These are phyloP conservation scores for Plagodis pulveraria DNA, from an alignment of 2,888 invertebrate genomes.

Conservation along the genomic window DNA sequence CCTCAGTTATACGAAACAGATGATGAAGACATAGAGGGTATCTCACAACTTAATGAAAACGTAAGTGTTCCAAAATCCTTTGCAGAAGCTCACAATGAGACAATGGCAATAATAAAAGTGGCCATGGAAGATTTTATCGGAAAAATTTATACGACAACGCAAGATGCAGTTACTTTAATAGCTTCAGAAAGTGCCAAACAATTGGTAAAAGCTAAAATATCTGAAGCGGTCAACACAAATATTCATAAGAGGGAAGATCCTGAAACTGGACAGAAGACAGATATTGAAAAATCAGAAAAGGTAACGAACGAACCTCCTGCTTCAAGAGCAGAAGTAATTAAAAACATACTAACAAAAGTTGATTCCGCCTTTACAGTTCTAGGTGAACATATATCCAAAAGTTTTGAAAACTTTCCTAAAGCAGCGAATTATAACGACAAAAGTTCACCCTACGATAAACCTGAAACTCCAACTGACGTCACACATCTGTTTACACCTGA, in stretches of 20 bases:
- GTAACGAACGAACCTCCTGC: not conserved
- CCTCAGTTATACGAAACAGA: not conserved
- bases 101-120: slow-evolving; percentile 51
- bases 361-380: slow-evolving; percentile 46
- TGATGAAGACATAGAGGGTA: not conserved
- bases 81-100: slow-evolving; percentile 43
- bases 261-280: slow-evolving; percentile 29
- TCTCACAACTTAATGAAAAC: not conserved
- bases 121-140: slow-evolving; percentile 56
- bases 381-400: slow-evolving; percentile 32
- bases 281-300: slow-evolving; percentile 1
- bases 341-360: slow-evolving; percentile 41
- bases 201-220: slow-evolving; percentile 40
- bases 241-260: slow-evolving; percentile 9
- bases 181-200: slow-evolving; percentile 48
- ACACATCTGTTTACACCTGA: slow-evolving; percentile 14
- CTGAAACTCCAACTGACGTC: slow-evolving; percentile 26
- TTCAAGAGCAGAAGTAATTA: slow-evolving; percentile 16
- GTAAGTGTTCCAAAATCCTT: slow-evolving; percentile 16
- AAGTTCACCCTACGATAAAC: slow-evolving; percentile 46
- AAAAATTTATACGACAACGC: slow-evolving; percentile 52
- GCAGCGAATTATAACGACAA: slow-evolving; percentile 29
- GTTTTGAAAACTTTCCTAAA: slow-evolving; percentile 32
- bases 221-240: slow-evolving; percentile 29
- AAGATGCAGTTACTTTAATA: slow-evolving; percentile 53